Evolutionary conservation across 2,888 invertebrate species (phyloP).

Genomic region (Metopia argyrocephala): DNA sequence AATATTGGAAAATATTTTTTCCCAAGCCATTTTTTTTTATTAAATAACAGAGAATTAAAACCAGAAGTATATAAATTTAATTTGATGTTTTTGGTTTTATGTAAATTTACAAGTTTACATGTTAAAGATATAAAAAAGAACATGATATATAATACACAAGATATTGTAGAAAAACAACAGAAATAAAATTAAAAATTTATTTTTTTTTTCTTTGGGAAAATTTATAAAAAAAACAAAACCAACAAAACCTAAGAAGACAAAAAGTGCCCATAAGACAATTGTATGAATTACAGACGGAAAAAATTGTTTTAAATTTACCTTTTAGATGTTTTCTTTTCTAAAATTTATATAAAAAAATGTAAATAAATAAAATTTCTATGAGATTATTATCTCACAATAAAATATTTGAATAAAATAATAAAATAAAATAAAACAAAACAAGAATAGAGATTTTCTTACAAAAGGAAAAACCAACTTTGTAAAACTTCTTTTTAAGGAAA

Average conservation of each 20-base stretch:
- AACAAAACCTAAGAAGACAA: too few relatives aligned
- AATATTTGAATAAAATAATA: too few relatives aligned
- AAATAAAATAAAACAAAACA: too few relatives aligned
- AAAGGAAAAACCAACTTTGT: too few relatives aligned
- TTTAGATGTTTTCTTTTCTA: too few relatives aligned
- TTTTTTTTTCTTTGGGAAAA: neutral
- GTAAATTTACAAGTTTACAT: slow-evolving; percentile 24
- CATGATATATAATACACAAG: slow-evolving; percentile 5
- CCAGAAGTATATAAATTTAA: slow-evolving; percentile 38
- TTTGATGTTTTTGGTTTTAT: slow-evolving; percentile 32
- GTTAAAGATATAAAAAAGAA: slow-evolving; percentile 1
- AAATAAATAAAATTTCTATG: too few relatives aligned
- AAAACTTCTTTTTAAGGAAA: slow-evolving; percentile 2
- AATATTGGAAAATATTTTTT: slow-evolving; percentile 17
- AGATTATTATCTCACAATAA: too few relatives aligned
- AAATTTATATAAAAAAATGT: too few relatives aligned
- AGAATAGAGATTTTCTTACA: too few relatives aligned
- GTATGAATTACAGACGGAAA: too few relatives aligned
- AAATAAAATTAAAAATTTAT: neutral
- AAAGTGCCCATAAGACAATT: too few relatives aligned
- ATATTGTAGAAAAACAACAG: slow-evolving; percentile 19
- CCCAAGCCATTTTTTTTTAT: slow-evolving; percentile 1
- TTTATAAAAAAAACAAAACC: neutral
- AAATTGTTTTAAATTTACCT: too few relatives aligned
- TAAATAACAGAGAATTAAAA: neutral